phyloP scores from a whole-genome alignment of 2,888 invertebrate genomes.

The Drosophila nigritarsus region DNA sequence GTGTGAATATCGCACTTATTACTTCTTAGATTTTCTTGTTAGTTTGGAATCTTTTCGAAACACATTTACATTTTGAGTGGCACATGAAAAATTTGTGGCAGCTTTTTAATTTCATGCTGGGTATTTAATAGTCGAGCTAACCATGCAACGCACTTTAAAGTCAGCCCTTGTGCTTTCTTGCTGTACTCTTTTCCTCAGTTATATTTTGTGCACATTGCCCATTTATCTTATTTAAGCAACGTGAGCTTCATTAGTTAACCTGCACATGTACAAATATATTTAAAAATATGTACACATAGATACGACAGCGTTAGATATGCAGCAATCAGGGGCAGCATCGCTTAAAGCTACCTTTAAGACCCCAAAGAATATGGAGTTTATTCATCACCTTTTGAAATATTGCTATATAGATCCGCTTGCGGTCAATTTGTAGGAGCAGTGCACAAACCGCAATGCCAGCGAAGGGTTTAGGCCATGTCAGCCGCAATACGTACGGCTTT shows the following conservation, averaged over 20 bases:
- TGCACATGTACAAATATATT: not conserved
- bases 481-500: not conserved
- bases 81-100: not conserved
- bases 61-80: not conserved
- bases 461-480: not conserved
- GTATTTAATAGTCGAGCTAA: not conserved
- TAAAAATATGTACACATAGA: not conserved
- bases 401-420: conserved; percentile 21
- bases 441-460: conserved; percentile 33
- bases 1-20: not conserved
- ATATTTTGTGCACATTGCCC: not conserved
- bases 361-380: not conserved
- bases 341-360: conserved; percentile 16
- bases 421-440: conserved; percentile 32
- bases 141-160: conserved; percentile 35
- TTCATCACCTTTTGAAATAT: conserved; percentile 3
- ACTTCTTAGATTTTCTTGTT: not conserved
- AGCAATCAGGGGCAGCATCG: not conserved
- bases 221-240: conserved; percentile 4
- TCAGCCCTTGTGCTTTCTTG: conserved; percentile 12
- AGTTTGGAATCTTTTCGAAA: not conserved
- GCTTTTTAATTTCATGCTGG: not conserved
- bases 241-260: conserved; percentile 2
- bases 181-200: not conserved
- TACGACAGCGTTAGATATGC: not conserved